Conservation (phyloP, 2,113 vertebrate species). For the Loxodonta africana region DNA sequence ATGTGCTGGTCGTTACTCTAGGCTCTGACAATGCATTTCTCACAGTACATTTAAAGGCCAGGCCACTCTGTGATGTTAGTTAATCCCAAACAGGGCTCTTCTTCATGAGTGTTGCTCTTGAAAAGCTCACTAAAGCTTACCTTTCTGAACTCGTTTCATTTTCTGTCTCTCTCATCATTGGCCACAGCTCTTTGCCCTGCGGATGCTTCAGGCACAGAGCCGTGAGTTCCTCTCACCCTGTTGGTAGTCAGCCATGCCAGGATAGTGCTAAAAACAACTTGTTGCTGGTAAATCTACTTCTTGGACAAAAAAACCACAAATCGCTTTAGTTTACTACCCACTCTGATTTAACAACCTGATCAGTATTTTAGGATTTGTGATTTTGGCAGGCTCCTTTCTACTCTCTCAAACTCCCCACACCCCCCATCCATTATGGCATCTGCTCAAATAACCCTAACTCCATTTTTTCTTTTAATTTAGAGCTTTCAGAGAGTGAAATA, state of each 20-base stretch:
- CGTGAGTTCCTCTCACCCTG: neutral
- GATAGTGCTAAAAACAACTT: neutral
- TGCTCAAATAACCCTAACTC: slow-evolving; percentile 61
- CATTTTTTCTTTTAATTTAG: slow-evolving; percentile 82
- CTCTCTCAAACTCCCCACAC: neutral
- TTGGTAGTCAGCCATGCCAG: neutral
- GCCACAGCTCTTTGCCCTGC: neutral
- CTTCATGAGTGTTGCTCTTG: neutral
- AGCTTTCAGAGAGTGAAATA: slow-evolving; percentile 78
- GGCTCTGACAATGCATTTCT: neutral
- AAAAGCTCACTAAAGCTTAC: neutral
- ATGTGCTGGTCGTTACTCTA: neutral
- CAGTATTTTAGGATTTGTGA: neutral
- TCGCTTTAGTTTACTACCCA: neutral
- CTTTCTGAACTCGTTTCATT: neutral
- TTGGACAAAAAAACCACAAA: neutral
- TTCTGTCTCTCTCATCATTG: neutral
- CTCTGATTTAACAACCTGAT: neutral
- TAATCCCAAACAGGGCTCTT: neutral
- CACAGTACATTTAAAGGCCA: neutral
- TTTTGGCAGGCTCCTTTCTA: neutral
- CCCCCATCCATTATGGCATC: slow-evolving; percentile 30
- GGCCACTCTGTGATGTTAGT: neutral
- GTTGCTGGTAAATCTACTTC: neutral
- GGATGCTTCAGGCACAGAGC: neutral